A percentile compares a stretch with the other conserved stretches of the same genome.
These are phyloP conservation scores for Aleadryas rufinucha DNA, from an alignment of 2,113 vertebrate species.

Conservation along the genomic window DNA sequence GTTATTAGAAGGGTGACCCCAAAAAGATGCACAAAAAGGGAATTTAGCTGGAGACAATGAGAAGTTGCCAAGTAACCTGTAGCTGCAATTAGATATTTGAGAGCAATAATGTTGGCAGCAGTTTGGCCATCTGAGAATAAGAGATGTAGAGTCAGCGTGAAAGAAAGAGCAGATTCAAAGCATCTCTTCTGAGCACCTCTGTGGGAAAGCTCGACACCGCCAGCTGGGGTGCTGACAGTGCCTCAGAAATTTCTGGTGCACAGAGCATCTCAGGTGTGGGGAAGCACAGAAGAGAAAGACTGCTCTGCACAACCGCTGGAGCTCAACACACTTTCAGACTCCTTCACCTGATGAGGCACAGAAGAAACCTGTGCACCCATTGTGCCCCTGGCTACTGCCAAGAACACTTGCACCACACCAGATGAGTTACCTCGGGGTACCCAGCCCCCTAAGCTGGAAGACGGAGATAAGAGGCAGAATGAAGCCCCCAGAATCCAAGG, in stretches of 20 bases:
- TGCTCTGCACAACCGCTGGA: not conserved
- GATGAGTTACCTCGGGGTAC: not conserved
- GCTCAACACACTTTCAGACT: not conserved
- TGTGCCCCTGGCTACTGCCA: not conserved
- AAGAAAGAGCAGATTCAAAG: not conserved
- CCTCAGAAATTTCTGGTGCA: not conserved
- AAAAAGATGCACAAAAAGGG: not conserved
- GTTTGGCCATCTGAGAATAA: not conserved
- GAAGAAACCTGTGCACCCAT: not conserved
- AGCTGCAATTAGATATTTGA: not conserved
- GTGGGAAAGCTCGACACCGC: not conserved
- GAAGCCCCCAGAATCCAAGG: not conserved
- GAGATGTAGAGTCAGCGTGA: not conserved
- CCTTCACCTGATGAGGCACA: not conserved
- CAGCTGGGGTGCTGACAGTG: not conserved
- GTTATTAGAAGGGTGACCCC: not conserved
- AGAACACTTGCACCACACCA: not conserved
- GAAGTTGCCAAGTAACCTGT: not conserved
- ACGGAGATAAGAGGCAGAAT: not conserved
- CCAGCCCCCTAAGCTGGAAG: fast-evolving
- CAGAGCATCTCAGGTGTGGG: not conserved
- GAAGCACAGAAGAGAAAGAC: not conserved
- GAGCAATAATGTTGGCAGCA: not conserved
- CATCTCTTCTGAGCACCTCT: not conserved
- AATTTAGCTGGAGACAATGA: not conserved